Evolutionary conservation across 2,888 invertebrate species (phyloP).

Genomic region (Podabrus alpinus): DNA sequence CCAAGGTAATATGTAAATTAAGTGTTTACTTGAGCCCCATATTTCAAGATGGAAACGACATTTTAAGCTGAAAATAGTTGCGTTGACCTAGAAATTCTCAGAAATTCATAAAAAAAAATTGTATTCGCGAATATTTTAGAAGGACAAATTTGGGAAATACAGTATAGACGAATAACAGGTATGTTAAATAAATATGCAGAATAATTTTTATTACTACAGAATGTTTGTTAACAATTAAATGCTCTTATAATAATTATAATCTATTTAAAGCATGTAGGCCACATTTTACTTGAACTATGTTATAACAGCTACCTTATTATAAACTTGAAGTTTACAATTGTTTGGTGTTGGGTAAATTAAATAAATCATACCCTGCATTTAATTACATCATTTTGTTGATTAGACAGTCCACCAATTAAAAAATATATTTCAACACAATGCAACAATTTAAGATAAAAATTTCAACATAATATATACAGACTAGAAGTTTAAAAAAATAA

Average conservation of each 20-base stretch:
- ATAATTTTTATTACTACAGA: conserved; percentile 3
- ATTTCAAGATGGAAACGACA: no score
- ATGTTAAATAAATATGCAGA: neutral
- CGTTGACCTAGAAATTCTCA: no score
- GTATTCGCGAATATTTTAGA: no score
- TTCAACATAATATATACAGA: neutral
- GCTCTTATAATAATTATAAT: neutral
- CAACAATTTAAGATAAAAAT: neutral
- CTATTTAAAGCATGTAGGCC: neutral
- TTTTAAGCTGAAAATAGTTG: no score
- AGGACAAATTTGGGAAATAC: no score
- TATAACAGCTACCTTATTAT: neutral
- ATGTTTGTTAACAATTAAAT: neutral
- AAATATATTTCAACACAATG: neutral
- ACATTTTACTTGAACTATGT: conserved; percentile 1
- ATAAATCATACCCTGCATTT: neutral
- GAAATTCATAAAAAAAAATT: no score
- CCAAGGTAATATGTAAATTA: no score
- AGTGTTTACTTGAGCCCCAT: no score
- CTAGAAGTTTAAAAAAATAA: neutral
- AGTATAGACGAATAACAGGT: no score
- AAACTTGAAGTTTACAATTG: neutral
- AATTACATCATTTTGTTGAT: neutral
- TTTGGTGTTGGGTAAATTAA: neutral
- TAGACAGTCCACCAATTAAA: neutral